Base-by-base conservation (phyloP, 2,888 invertebrate genomes). In the Morpho helenor region DNA sequence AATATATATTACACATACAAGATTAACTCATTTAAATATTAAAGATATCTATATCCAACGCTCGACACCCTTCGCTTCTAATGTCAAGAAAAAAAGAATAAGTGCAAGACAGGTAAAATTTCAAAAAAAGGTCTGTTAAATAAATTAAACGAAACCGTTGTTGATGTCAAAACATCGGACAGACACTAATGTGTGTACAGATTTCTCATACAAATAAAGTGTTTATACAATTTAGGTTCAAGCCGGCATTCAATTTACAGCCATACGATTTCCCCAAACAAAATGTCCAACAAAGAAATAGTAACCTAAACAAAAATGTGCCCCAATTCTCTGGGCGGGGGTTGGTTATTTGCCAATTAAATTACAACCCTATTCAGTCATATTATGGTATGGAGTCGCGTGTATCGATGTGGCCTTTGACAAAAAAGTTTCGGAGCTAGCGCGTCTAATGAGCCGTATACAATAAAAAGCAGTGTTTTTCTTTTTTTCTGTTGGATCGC, bases 401-500 rank as follows among this genome's bases (percentile, higher is more conserved):
- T 57, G 61, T 44, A 8, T 2, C 42, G 10, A 9, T 6, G 56
- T 67, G 72, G 73, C 72, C 75, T 77, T 78, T 77, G 72, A 71
- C 71, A 73, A 73, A 75, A 76, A 76, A 71, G 69, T 73, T 76
- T 71, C 67, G 69, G 59, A 69, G 67, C 68, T 71, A 70, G 63
- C 69, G 69, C 62, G 68, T 70, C 76, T 81, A 81, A 81, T 81
- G 80, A 81, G 79, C 68, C 80, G 70, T 78, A 71, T 72, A 74
- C 72, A 77, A 79, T 76, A 76, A 79, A 74, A 73, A 68, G 71
- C 73, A 67, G 68, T 60, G 66, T 70, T 72, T 73, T 68, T 68
- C 68, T 72, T 73, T 68, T 69, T 68, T 69, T 68, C 56, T 59
- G 58, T 61, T 65, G 61, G 61, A 64, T 65, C 61, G 60, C 61